Conservation (phyloP, 2,888 invertebrate genomes). For the Heliconius sara region DNA sequence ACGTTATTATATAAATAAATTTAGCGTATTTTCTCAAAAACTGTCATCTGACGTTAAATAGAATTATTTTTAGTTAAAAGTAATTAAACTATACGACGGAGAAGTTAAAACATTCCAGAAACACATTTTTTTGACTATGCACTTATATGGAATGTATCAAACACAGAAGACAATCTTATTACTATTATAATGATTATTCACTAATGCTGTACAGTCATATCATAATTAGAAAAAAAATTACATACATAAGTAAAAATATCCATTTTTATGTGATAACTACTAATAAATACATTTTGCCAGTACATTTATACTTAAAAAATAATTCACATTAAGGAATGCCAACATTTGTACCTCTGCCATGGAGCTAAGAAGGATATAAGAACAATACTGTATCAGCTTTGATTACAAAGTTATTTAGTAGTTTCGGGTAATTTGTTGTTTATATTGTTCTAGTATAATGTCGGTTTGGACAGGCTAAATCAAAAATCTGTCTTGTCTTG, state of each 20-base stretch:
- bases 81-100: not conserved
- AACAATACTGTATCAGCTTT: not conserved
- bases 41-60: not conserved
- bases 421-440: not conserved
- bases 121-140: slow-evolving; percentile 37
- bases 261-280: slow-evolving; percentile 12
- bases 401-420: not conserved
- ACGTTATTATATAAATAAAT: not conserved
- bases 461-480: not conserved
- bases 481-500: not conserved
- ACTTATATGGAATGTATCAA: slow-evolving; percentile 35
- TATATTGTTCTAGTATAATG: not conserved
- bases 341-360: slow-evolving; percentile 20
- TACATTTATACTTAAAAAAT: slow-evolving; percentile 5
- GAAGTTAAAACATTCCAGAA: slow-evolving; percentile 28
- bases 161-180: slow-evolving; percentile 20
- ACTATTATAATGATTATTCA: slow-evolving; percentile 21
- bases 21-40: not conserved
- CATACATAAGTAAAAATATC: slow-evolving; percentile 2
- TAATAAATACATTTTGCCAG: slow-evolving; percentile 29
- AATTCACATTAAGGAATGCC: slow-evolving; percentile 35
- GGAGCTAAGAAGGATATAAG: not conserved
- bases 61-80: not conserved
- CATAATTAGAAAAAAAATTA: slow-evolving; percentile 8
- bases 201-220: slow-evolving; percentile 17